Evolutionary conservation across 2,797 vertebrate genomes (phyloP).

Genomic region (Chelon auratus): DNA sequence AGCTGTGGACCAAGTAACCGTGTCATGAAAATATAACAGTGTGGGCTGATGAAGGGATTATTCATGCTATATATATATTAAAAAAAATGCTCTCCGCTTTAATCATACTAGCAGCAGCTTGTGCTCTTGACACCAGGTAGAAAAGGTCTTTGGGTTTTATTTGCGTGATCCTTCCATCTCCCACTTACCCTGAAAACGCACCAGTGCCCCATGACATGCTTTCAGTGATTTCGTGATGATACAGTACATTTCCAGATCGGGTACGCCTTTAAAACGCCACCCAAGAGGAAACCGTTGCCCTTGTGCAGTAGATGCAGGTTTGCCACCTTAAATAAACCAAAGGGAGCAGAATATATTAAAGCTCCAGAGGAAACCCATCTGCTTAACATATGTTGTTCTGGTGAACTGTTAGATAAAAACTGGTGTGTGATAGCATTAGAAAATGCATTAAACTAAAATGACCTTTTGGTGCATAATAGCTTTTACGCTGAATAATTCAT

Average conservation of each 20-base stretch:
- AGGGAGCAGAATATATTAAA: constrained; percentile 34
- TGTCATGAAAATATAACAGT: not conserved
- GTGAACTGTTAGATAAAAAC: constrained; percentile 4
- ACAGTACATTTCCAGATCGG: constrained; percentile 24
- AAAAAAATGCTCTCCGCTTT: not conserved
- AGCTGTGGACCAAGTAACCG: not conserved
- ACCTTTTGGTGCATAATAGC: not conserved
- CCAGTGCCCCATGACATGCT: constrained; percentile 1
- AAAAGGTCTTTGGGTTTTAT: constrained; percentile 7
- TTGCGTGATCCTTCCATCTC: constrained; percentile 7
- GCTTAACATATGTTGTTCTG: constrained; percentile 24
- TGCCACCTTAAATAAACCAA: constrained; percentile 41
- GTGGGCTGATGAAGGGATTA: not conserved
- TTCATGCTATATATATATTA: not conserved
- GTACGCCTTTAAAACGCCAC: constrained; percentile 17
- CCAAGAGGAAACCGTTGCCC: constrained; percentile 27
- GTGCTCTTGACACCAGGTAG: not conserved
- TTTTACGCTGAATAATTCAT: not conserved
- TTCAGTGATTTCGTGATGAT: constrained; percentile 21
- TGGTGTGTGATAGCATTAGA: not conserved
- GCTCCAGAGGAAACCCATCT: constrained; percentile 49
- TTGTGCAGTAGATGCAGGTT: constrained; percentile 19
- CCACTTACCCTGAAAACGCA: constrained; percentile 19
- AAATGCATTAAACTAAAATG: not conserved
- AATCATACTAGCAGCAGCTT: not conserved